Conservation (phyloP, 1,140 invertebrate genomes). For the Cydia pomonella region DNA sequence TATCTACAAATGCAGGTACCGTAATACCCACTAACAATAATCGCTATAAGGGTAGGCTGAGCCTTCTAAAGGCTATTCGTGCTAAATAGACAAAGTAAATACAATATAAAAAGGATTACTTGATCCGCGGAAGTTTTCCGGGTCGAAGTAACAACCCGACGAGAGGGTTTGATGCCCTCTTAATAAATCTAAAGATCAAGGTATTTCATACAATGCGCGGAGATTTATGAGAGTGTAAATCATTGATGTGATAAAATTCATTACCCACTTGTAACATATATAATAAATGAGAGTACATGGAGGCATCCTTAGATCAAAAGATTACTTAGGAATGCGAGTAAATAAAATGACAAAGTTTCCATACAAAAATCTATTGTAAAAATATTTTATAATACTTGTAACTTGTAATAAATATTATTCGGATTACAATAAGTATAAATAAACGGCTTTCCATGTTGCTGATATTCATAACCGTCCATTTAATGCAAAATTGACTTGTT, state of each 20-base stretch:
- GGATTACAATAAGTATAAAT: too few species aligned
- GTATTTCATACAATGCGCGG: slow-evolving; percentile 19
- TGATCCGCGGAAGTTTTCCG: slow-evolving; percentile 12
- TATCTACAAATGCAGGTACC: too few species aligned
- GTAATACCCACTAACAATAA: background rate
- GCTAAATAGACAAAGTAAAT: slow-evolving; percentile 19
- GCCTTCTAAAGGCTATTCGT: background rate
- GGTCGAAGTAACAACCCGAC: background rate
- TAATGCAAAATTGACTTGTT: too few species aligned
- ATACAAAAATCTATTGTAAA: background rate
- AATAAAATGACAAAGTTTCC: background rate
- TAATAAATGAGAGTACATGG: background rate
- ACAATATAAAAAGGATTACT: slow-evolving; percentile 30
- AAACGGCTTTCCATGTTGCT: too few species aligned
- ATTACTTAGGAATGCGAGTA: background rate
- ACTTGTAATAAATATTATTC: background rate
- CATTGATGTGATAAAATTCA: slow-evolving; percentile 17
- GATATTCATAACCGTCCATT: too few species aligned
- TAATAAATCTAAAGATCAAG: slow-evolving; percentile 31
- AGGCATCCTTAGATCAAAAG: background rate
- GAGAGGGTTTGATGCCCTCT: slow-evolving; percentile 19
- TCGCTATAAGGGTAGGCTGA: background rate
- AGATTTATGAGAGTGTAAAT: slow-evolving; percentile 27
- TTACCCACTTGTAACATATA: background rate
- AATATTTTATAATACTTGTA: too few species aligned